Evolutionary conservation across 2,888 invertebrate species (phyloP).

Genomic region (Arge pagana): DNA sequence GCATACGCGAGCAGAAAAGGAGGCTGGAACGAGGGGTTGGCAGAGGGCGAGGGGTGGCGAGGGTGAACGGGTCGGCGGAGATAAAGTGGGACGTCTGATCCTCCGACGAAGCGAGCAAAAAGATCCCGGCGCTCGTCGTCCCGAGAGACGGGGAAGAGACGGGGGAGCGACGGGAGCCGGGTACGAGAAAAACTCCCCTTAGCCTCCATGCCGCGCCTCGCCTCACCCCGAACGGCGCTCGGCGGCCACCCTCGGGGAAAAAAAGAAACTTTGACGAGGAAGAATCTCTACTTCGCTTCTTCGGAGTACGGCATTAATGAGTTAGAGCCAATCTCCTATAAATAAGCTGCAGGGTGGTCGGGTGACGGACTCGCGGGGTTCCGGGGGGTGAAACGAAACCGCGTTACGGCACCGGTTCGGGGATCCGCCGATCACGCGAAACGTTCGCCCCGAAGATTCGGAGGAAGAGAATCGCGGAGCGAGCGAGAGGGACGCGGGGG

Average conservation of each 20-base stretch:
- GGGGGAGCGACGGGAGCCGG: too few relatives aligned
- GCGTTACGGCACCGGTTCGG: too few relatives aligned
- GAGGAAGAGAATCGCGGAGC: too few relatives aligned
- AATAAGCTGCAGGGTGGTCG: constrained; percentile 26
- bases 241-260: constrained; percentile 30
- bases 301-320: constrained; percentile 31
- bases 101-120: constrained; percentile 57
- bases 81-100: constrained; percentile 59
- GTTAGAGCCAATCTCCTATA: constrained; percentile 30
- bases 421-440: too few relatives aligned
- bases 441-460: too few relatives aligned
- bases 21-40: constrained; percentile 60
- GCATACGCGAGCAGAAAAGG: constrained; percentile 51
- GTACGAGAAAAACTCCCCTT: constrained; percentile 42
- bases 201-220: not conserved
- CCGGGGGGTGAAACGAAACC: too few relatives aligned
- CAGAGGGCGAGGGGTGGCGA: constrained; percentile 57
- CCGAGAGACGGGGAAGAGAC: too few relatives aligned
- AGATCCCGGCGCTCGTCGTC: constrained; percentile 54
- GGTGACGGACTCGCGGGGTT: too few relatives aligned
- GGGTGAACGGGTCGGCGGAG: constrained; percentile 63
- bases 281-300: constrained; percentile 37
- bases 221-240: constrained; percentile 2
- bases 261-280: constrained; percentile 52
- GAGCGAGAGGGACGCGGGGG: too few relatives aligned